Base-by-base conservation (phyloP, 2,888 invertebrate genomes). In the Petrophora chlorosata region DNA sequence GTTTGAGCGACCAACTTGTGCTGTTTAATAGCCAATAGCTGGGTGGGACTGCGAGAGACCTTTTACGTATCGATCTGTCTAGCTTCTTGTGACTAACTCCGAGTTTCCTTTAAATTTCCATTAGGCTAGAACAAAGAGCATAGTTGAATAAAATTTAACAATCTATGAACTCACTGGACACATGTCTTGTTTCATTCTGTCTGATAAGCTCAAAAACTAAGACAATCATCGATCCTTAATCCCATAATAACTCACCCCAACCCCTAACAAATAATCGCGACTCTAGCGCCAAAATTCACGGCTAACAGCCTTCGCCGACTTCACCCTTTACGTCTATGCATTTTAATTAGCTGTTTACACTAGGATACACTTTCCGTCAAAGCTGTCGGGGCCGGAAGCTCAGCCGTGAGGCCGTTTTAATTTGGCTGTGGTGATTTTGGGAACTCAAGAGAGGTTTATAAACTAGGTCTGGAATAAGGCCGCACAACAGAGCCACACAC, bases 281-380 rank as follows among this genome's bases (percentile, higher is more conserved):
- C 12, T 8, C 15, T 17, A 39, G 49, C 49, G 43, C 34, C 33
- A 44, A 43, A 38, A 39, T 43, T 33, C 43, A 25, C 43, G 17
- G 43, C 23, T 36, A n/a, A 16, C 28, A 19, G 15, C 15, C 39
- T n/a, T 8, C 22, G 14, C 8, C 33, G 17, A 26, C 2, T 23
- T 35, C 43, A 42, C 56, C 48, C 55, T 51, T 44, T 45, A 35
- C 43, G 41, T 15, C 49, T 50, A 54, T 50, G 56, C 52, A 50
- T 54, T 56, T 52, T 56, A 59, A 59, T 59, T 52, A 42, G 43
- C 49, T 47, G 46, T 52, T 56, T 56, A 41, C 38, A 46, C 38
- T 46, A 35, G 42, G 28, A 32, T 34, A 38, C 42, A 8, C 26
- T 25, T 9, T 29, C 34, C 28, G 10, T 26, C 33, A 39, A 5